phyloP scores from a whole-genome alignment of 1,140 invertebrate genomes.

The Ericerus pela region DNA sequence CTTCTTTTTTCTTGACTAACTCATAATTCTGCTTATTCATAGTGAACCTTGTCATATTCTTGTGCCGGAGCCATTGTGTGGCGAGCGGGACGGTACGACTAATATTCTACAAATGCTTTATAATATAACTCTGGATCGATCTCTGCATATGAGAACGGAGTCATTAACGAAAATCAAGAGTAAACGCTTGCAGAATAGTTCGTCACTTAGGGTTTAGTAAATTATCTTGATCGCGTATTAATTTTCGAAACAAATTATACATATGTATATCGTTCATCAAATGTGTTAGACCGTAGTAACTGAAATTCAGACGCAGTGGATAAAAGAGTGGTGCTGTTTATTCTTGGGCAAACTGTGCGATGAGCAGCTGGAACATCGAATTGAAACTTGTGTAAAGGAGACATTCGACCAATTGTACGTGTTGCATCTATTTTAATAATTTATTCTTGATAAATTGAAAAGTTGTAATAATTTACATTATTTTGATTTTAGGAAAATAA shows the following conservation, averaged over 20 bases:
- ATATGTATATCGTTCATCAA: background rate
- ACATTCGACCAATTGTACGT: background rate
- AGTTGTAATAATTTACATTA: slow-evolving; percentile 19
- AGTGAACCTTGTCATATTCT: background rate
- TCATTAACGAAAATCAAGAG: background rate
- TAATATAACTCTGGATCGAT: background rate
- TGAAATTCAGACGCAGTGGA: slow-evolving; percentile 44
- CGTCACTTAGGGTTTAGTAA: background rate
- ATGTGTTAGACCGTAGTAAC: background rate
- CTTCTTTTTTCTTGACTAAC: too few relatives aligned
- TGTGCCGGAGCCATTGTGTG: background rate
- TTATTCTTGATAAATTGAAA: background rate
- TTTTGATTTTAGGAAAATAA: background rate
- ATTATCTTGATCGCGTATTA: too few relatives aligned
- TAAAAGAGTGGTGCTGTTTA: slow-evolving; percentile 44
- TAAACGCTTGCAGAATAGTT: background rate
- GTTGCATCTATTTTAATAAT: background rate
- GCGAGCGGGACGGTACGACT: background rate
- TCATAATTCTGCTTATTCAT: too few relatives aligned
- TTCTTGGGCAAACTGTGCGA: slow-evolving; percentile 34
- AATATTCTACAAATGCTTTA: background rate
- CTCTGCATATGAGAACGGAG: background rate
- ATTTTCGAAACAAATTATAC: background rate
- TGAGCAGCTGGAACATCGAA: slow-evolving; percentile 31
- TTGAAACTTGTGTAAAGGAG: slow-evolving; percentile 26